Evolutionary conservation across 2,888 invertebrate species (phyloP).

Genomic region (Hirtodrosophila duncani): DNA sequence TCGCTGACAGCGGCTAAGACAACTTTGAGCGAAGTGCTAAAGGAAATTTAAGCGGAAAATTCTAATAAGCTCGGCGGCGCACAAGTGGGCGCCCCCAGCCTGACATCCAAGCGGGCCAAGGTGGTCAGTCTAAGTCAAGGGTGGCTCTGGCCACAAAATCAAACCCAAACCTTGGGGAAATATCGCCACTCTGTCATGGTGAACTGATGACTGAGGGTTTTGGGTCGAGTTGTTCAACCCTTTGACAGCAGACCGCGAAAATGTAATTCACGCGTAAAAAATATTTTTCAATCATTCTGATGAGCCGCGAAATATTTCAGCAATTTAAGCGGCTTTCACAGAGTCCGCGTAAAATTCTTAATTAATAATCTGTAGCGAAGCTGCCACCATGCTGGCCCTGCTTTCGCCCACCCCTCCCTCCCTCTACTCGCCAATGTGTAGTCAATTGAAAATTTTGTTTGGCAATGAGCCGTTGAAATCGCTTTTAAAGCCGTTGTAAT

Average conservation of each 20-base stretch:
- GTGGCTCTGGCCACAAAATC: slow-evolving; percentile 55
- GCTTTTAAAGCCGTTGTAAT: slow-evolving; percentile 75
- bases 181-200: too few species aligned
- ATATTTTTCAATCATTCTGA: slow-evolving; percentile 70
- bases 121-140: slow-evolving; percentile 24
- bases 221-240: slow-evolving; percentile 39
- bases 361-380: slow-evolving; percentile 76
- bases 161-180: slow-evolving; percentile 31
- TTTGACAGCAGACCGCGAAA: slow-evolving; percentile 57
- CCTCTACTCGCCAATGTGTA: slow-evolving; percentile 36
- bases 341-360: slow-evolving; percentile 71
- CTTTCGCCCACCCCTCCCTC: slow-evolving; percentile 4
- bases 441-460: slow-evolving; percentile 71
- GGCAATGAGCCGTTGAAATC: slow-evolving; percentile 74
- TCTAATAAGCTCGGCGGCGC: slow-evolving; percentile 59
- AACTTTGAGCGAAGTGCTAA: slow-evolving; percentile 55
- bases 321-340: slow-evolving; percentile 69
- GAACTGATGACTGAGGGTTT: slow-evolving; percentile 39
- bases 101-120: too few species aligned
- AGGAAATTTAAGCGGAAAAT: slow-evolving; percentile 73
- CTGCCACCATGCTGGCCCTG: slow-evolving; percentile 21
- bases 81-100: slow-evolving; percentile 4
- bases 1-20: slow-evolving; percentile 41
- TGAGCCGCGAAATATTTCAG: slow-evolving; percentile 69
- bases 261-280: slow-evolving; percentile 72